Base-by-base conservation (phyloP, 2,797 vertebrate genomes). In the Enteromius radiatus region DNA sequence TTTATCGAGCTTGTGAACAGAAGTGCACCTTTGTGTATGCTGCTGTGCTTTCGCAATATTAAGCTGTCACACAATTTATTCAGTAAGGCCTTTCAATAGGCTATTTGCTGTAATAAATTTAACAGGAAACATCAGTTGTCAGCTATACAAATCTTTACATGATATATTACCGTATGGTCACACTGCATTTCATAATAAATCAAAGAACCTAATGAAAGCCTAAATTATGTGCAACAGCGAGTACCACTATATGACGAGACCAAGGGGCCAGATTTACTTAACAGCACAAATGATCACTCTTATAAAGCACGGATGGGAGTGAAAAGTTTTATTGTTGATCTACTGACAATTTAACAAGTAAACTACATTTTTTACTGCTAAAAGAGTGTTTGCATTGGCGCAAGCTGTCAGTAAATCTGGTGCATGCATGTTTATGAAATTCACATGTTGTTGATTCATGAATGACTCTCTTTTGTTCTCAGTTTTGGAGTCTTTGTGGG, bases 401-500 rank as follows among this genome's bases (percentile, higher is more conserved):
- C 59, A 28, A 61, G n/a, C 23, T 28, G 23, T 28, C 23, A 59
- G 26, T 28, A 61, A 6, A 28, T 28, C 12, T 61, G 26, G 5
- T 4, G 0, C 26, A 28, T 28, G 26, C 21, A 31, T 52, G 9
- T 49, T 71, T 12, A 49, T 71, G 17, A 49, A 49, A 71, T 59
- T 41, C 5, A 26, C 19, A 15, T 12, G 4, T 76, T 75, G 21
- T 26, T 54, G 10, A 38, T 75, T 56, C 11, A 38, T 15, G 52
- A 19, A 8, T 61, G 52, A 17, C 54, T 61, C 14, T 33, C 23
- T 3, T 21, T 23, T 9, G 0, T 33, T 31, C 54, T 85, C 94
- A 99, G 98, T 99, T 99, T 90, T 99, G 98, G 98, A 99, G 94
- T 93, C 94, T 99, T 89, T 99, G 98, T 86, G 98, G 98, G 87